Percentiles rank a stretch among this genome's conserved stretches.
These are phyloP conservation scores for Leptopilina syphax DNA, from an alignment of 2,888 invertebrate genomes.

Conservation along the genomic window DNA sequence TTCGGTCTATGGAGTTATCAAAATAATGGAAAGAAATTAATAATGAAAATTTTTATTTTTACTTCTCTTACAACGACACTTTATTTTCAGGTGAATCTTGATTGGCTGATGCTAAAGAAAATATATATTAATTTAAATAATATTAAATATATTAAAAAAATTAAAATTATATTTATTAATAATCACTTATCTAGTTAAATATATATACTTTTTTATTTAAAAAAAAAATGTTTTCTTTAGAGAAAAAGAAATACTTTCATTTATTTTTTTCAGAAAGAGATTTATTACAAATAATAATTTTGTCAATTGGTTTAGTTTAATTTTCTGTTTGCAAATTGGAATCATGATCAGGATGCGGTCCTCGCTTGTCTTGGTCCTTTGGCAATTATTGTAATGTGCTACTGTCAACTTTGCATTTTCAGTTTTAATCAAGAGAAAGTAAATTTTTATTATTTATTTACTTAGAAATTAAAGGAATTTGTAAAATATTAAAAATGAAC, in stretches of 20 bases:
- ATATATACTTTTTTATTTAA: too few species aligned
- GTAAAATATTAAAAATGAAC: not conserved
- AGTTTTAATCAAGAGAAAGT: conserved; percentile 8
- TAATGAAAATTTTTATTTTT: not conserved
- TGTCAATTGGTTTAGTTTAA: conserved; percentile 5
- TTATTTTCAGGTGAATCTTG: not conserved
- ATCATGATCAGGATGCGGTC: not conserved
- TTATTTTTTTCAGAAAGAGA: not conserved
- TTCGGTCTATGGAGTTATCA: conserved; percentile 6
- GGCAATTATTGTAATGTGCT: not conserved
- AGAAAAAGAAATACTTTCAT: too few species aligned
- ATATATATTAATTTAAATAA: too few species aligned
- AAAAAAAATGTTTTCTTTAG: too few species aligned
- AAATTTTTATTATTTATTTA: not conserved
- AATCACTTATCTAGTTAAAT: too few species aligned
- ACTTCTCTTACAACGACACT: not conserved
- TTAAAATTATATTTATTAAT: too few species aligned
- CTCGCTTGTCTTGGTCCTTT: conserved; percentile 2
- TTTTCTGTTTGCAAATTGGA: conserved; percentile 12
- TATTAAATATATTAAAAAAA: too few species aligned
- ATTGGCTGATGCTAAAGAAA: too few species aligned
- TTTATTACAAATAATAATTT: not conserved
- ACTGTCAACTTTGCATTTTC: not conserved
- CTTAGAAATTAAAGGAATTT: not conserved
- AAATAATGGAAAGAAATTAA: not conserved